Evolutionary conservation across 2,888 invertebrate genomes (phyloP).

Genomic region (Amiota minor): DNA sequence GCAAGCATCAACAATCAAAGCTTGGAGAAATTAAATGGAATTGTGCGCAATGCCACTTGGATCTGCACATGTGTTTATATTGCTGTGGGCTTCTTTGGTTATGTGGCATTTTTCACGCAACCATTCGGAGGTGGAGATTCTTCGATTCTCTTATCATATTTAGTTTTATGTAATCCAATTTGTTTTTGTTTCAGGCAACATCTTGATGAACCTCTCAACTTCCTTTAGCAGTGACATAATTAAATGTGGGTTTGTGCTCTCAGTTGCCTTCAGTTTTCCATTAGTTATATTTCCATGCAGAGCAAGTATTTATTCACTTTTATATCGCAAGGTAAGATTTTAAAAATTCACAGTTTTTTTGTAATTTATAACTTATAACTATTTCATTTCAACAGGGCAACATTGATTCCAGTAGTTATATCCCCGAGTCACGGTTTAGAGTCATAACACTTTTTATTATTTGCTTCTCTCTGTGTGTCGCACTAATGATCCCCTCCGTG

Average conservation of each 20-base stretch:
- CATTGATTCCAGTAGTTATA: constrained; percentile 81
- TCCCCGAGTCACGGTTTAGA: constrained; percentile 88
- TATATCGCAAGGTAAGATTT: constrained; percentile 84
- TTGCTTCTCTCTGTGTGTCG: constrained; percentile 82
- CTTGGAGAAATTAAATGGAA: constrained; percentile 89
- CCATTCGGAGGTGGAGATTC: constrained; percentile 77
- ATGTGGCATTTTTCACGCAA: constrained; percentile 86
- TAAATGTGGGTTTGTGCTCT: constrained; percentile 94
- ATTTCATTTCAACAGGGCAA: constrained; percentile 76
- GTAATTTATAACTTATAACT: constrained; percentile 1
- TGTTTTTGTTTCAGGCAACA: constrained; percentile 79
- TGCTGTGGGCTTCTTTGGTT: constrained; percentile 93
- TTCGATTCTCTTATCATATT: too few relatives aligned
- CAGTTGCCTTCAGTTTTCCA: constrained; percentile 96
- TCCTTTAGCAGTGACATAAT: constrained; percentile 89
- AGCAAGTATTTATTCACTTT: constrained; percentile 91
- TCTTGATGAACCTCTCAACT: constrained; percentile 88
- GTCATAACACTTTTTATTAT: constrained; percentile 88
- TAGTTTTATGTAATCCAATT: too few relatives aligned
- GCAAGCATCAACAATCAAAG: constrained; percentile 91
- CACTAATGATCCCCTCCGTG: constrained; percentile 92
- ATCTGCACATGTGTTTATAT: constrained; percentile 93
- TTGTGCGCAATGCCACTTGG: constrained; percentile 91
- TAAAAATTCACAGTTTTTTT: neutral
- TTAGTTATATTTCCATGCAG: constrained; percentile 97